phyloP scores from a whole-genome alignment of 2,888 invertebrate genomes.

The Drosophila nr. fundita region DNA sequence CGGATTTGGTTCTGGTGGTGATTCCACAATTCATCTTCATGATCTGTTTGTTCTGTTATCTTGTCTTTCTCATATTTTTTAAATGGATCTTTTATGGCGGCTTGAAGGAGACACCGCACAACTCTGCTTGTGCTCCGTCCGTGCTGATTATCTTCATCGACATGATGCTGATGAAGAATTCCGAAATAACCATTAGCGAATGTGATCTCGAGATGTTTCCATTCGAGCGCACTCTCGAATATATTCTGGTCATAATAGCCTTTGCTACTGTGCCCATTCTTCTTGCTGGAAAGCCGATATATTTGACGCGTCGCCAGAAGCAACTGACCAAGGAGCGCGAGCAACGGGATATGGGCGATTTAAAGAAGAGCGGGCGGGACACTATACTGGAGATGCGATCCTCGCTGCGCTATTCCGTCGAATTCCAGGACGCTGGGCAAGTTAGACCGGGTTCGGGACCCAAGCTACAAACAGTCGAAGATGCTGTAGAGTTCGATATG shows the following conservation, averaged over 20 bases:
- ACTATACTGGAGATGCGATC: constrained; percentile 60
- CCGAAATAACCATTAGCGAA: constrained; percentile 61
- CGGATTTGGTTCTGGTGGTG: constrained; percentile 92
- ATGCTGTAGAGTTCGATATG: constrained; percentile 52
- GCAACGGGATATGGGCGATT: constrained; percentile 27
- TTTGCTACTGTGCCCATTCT: constrained; percentile 95
- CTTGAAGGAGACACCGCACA: constrained; percentile 73
- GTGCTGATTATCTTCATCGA: constrained; percentile 91
- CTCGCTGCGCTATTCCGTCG: constrained; percentile 38
- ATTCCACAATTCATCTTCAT: constrained; percentile 95
- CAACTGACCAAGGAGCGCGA: constrained; percentile 10
- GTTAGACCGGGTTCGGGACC: constrained; percentile 18
- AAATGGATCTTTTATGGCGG: constrained; percentile 93
- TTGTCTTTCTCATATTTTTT: constrained; percentile 94
- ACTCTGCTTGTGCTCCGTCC: constrained; percentile 89
- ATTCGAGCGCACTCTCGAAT: constrained; percentile 89
- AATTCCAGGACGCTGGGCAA: constrained; percentile 78
- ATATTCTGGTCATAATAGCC: constrained; percentile 90
- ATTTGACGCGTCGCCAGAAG: constrained; percentile 86
- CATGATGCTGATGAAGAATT: constrained; percentile 89
- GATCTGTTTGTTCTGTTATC: constrained; percentile 93
- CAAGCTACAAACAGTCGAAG: constrained; percentile 17
- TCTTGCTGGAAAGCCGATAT: constrained; percentile 95
- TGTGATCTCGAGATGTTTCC: constrained; percentile 88
- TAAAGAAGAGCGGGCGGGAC: constrained; percentile 27